Percentiles rank a stretch among this genome's conserved stretches.
phyloP scores from a whole-genome alignment of 2,797 vertebrate species.

The Falco naumanni region DNA sequence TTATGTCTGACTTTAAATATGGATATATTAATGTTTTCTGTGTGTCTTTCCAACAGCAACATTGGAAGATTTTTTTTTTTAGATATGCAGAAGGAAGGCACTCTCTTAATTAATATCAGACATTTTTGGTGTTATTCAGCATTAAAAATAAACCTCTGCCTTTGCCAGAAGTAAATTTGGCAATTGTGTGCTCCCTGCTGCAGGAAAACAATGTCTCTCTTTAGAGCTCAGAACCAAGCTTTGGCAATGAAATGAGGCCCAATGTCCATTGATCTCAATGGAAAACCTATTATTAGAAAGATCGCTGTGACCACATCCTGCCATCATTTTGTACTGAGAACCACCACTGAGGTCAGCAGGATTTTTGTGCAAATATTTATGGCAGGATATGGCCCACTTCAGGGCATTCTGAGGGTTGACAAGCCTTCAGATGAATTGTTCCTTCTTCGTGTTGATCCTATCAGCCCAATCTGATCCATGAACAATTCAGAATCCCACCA shows the following conservation, averaged over 20 bases:
- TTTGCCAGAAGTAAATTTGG: slow-evolving; percentile 76
- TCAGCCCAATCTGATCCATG: background rate
- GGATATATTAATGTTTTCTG: background rate
- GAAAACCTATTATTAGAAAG: slow-evolving; percentile 80
- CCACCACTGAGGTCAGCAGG: slow-evolving; percentile 72
- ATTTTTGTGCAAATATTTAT: slow-evolving; percentile 75
- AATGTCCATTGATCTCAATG: slow-evolving; percentile 78
- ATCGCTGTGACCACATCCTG: slow-evolving; percentile 75
- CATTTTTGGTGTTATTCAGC: slow-evolving; percentile 50
- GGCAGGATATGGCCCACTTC: slow-evolving; percentile 72
- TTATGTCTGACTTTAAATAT: background rate
- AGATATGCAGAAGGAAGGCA: slow-evolving; percentile 7
- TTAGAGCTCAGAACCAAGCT: slow-evolving; percentile 57
- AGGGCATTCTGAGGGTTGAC: slow-evolving; percentile 39
- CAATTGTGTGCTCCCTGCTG: slow-evolving; percentile 55
- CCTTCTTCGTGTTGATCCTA: slow-evolving; percentile 21
- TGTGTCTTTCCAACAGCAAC: background rate
- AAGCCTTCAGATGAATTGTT: slow-evolving; percentile 23
- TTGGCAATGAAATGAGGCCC: slow-evolving; percentile 65
- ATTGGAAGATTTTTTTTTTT: background rate
- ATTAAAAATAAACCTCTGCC: slow-evolving; percentile 72
- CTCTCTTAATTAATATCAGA: slow-evolving; percentile 59
- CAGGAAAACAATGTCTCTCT: slow-evolving; percentile 76
- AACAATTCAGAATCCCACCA: background rate
- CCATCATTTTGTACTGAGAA: slow-evolving; percentile 66